Conservation (phyloP, 2,797 vertebrate genomes). For the Linurgus olivaceus region DNA sequence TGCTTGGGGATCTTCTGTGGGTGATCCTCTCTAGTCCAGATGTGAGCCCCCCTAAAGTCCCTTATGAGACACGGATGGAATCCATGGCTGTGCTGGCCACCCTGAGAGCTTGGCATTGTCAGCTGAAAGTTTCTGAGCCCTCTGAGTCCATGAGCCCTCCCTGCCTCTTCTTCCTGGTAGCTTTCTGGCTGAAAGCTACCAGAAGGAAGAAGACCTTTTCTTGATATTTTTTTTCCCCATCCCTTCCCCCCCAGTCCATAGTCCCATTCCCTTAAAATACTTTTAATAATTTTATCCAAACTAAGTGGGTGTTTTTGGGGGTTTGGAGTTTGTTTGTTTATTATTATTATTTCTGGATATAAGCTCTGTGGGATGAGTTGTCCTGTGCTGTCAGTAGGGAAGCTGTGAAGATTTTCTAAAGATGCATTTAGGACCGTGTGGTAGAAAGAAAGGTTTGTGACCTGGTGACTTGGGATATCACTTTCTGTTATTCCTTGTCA, state of each 20-base stretch:
- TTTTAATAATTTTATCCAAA: not conserved
- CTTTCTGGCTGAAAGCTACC: not conserved
- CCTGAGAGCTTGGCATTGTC: not conserved
- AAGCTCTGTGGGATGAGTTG: not conserved
- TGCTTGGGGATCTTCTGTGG: not conserved
- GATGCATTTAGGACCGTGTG: not conserved
- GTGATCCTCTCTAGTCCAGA: not conserved
- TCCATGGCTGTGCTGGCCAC: accelerated
- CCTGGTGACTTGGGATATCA: not conserved
- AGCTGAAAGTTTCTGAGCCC: accelerated
- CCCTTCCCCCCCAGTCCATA: accelerated
- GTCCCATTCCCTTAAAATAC: not conserved
- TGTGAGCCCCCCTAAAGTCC: not conserved
- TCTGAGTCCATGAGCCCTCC: not conserved
- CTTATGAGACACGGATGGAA: not conserved
- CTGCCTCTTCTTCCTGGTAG: too few relatives aligned
- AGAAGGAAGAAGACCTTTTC: not conserved
- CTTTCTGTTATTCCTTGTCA: not conserved
- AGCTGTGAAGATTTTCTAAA: not conserved
- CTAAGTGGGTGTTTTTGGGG: accelerated
- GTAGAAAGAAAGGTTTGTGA: not conserved
- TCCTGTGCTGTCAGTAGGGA: not conserved
- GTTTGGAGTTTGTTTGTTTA: not conserved
- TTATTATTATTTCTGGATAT: not conserved
- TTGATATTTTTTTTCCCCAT: accelerated